phyloP scores from a whole-genome alignment of 1,140 invertebrate species.

The Lepidurus packardi region DNA sequence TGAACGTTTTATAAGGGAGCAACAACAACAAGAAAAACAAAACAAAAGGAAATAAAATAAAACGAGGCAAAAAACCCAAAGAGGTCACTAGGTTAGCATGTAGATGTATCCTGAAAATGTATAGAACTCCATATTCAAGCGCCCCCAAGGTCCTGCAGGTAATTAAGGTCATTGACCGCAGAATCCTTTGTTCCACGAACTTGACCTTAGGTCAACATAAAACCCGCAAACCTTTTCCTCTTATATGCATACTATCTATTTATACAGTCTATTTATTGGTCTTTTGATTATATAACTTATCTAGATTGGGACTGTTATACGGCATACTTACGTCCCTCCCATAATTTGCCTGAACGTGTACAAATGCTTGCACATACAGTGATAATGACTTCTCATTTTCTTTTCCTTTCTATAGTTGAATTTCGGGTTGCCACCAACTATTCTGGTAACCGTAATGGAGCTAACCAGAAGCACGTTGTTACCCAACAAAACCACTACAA shows the following conservation, averaged over 20 bases:
- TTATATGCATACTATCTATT: too few species aligned
- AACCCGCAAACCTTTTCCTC: too few species aligned
- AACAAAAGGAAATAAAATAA: too few species aligned
- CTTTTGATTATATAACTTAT: too few species aligned
- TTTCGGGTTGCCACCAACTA: not conserved
- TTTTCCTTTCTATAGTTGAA: not conserved
- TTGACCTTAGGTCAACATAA: too few species aligned
- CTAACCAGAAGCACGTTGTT: not conserved
- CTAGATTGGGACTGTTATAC: too few species aligned
- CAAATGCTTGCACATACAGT: not conserved
- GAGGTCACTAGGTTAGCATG: not conserved
- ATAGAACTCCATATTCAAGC: not conserved
- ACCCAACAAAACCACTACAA: not conserved
- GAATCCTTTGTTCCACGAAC: not conserved
- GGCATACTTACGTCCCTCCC: too few species aligned
- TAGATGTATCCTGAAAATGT: not conserved
- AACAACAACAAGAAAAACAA: not conserved
- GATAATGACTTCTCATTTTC: not conserved
- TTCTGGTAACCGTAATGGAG: not conserved
- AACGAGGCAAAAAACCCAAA: not conserved
- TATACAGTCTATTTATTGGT: too few species aligned
- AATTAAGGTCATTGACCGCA: not conserved
- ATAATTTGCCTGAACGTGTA: too few species aligned
- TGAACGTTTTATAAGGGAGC: not conserved
- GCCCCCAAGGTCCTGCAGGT: not conserved